Conservation (phyloP, 2,888 invertebrate species). For the Drosophila neonasuta region DNA sequence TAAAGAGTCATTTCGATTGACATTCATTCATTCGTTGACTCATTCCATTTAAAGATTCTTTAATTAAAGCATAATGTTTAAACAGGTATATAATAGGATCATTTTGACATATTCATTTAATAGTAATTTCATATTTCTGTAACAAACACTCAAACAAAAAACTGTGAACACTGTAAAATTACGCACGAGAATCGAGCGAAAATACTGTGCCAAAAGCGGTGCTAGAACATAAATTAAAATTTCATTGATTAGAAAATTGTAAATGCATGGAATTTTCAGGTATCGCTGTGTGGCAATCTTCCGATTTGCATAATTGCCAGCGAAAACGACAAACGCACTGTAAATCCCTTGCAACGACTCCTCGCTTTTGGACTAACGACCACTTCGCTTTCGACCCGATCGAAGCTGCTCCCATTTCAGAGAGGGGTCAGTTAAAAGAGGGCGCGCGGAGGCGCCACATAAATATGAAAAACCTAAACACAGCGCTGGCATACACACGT, state of each 20-base stretch:
- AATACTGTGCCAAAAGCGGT: not conserved
- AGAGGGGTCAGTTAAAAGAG: not conserved
- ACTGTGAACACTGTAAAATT: slow-evolving; percentile 1
- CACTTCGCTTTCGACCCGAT: not conserved
- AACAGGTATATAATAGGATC: not conserved
- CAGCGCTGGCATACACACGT: slow-evolving; percentile 20
- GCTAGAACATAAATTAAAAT: slow-evolving; percentile 79
- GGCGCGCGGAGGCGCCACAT: slow-evolving; percentile 41
- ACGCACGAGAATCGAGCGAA: slow-evolving; percentile 1
- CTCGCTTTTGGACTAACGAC: not conserved
- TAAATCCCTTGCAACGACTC: slow-evolving; percentile 41
- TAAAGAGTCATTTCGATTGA: too few species aligned
- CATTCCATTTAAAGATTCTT: slow-evolving; percentile 45
- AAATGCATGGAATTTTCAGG: slow-evolving; percentile 80
- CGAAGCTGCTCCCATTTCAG: slow-evolving; percentile 7
- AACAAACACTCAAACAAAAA: slow-evolving; percentile 14
- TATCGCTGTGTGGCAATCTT: slow-evolving; percentile 75
- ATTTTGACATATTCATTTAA: slow-evolving; percentile 5
- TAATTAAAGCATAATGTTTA: slow-evolving; percentile 62
- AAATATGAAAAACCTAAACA: slow-evolving; percentile 59
- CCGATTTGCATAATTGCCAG: slow-evolving; percentile 79
- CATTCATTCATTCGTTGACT: too few species aligned
- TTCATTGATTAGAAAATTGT: slow-evolving; percentile 81
- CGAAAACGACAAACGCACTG: slow-evolving; percentile 59
- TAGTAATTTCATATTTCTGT: slow-evolving; percentile 1